Evolutionary conservation across 2,113 vertebrate genomes (phyloP), one percentile per base, ranked within the genome.

Genomic region (Nycticebus coucang): DNA sequence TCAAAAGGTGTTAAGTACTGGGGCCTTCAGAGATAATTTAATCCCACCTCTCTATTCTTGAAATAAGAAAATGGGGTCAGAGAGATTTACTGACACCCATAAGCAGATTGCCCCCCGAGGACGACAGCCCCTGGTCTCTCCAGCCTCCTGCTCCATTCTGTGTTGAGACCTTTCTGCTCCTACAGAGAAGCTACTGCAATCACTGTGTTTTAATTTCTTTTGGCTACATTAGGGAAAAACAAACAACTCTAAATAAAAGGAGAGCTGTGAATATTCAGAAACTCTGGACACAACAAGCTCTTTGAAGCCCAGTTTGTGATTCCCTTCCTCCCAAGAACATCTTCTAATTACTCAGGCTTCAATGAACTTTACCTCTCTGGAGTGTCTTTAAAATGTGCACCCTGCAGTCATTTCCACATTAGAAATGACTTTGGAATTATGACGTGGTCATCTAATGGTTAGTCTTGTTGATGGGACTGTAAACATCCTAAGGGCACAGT

Each of bases 281-380:
- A 45, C 50, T n/a, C 17, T 18, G 17, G 6, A 30, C 4, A 17
- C 7, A 15, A 21, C 4, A 64, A 37, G 5, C 5, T 7, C 7
- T 28, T 57, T 45, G 41, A 24, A 17, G 28, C 45, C 89, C n/a
- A 15, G 3, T 5, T 13, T 30, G 2, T 19, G 4, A 14, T 22
- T 37, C 33, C 24, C 3, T 60, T 30, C 33, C 62, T 24, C 28
- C 6, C 4, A 11, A 24, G 45, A 55, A 72, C 5, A 0, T 10
- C 35, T 26, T 35, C 62, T 37, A 7, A 30, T 30, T 11, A 6
- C 71, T 17, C 2, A 2, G 1, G 18, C 13, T 57, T 93, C 79
- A 28, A 1, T 14, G 50, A 66, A 30, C 0, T 0, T 30, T 1
- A 1, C 28, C 3, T 33, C 53, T 74, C 53, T 24, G 79, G 1